Evolutionary conservation across 2,113 vertebrate species (phyloP).

Genomic region (Todiramphus saurophagus): DNA sequence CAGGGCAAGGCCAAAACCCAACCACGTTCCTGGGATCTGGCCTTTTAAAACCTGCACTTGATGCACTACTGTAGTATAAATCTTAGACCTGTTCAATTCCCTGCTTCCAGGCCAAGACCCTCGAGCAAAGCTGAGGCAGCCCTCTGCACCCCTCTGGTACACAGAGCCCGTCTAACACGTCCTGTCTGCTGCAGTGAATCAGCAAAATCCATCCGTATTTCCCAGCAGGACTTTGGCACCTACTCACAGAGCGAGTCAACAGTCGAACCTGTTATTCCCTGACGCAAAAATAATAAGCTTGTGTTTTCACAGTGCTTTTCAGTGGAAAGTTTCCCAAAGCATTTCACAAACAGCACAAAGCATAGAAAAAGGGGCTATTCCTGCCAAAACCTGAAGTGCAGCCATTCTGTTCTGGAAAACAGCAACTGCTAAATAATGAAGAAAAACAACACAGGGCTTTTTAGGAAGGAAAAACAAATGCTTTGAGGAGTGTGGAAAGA

Average conservation of each 20-base stretch:
- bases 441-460: conserved; percentile 28
- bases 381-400: conserved; percentile 60
- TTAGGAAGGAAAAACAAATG: conserved; percentile 52
- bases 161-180: neutral
- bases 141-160: neutral
- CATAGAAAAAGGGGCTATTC: neutral
- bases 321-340: conserved; percentile 57
- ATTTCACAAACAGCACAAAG: conserved; percentile 47
- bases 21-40: neutral
- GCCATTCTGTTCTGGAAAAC: conserved; percentile 47
- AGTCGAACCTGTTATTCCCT: conserved; percentile 57
- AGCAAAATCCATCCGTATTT: conserved; percentile 59
- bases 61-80: neutral
- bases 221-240: conserved; percentile 52
- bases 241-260: conserved; percentile 10
- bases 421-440: conserved; percentile 47
- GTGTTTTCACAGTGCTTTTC: conserved; percentile 23
- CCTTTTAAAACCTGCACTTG: neutral
- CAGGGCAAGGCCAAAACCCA: neutral
- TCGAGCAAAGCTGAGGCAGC: neutral
- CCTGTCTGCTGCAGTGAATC: conserved; percentile 40
- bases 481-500: neutral
- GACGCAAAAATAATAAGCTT: conserved; percentile 50
- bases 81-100: neutral
- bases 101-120: neutral